Evolutionary conservation across 2,113 vertebrate genomes (phyloP), one percentile per base, ranked within the genome.

Genomic region (Hystrix cristata): DNA sequence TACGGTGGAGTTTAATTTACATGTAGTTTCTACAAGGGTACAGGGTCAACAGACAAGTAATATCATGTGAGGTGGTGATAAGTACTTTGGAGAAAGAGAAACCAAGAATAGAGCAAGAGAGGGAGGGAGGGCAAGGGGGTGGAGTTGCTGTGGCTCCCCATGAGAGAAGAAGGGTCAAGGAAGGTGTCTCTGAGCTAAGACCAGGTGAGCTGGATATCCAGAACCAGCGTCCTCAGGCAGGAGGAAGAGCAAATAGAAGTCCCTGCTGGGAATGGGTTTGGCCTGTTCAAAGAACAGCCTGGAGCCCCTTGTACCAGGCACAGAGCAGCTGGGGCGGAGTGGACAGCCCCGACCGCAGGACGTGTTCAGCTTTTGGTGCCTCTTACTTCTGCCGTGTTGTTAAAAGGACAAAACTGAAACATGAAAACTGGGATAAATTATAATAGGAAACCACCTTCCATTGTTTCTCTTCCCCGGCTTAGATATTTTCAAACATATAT

Each of bases 401-500:
- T 74, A 59, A 67, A n/a, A 87, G 64, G 64, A 79, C 82, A 87
- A 11, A 91, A 81, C 60, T 92, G 80, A 79, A 65, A 74, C 27
- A 0, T 1, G 15, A 94, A 83, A 64, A 38, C 51, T 51, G 13
- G 86, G 53, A 46, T 29, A 65, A n/a, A 67, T 78, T 67, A 27
- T 55, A 31, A 34, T 0, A 87, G 48, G 57, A 83, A 71, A 71
- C 25, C 57, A 65, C 53, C 10, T 91, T 81, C 53, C 55, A 25
- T 71, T 59, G 48, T 87, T 83, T 88, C 27, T 95, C 25, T 65
- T 71, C 29, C 38, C 62, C 43, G 94, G 34, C 64, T 29, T 74
- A 46, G 84, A 82, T 84, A 87, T 48, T 82, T 86, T 69, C 67
- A 90, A 57, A 82, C 18, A 34, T 43, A 9, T 29, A 10, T 46